Evolutionary conservation across 2,797 vertebrate genomes (phyloP), one percentile per base, ranked within the genome.

Genomic region (Hydrophis major): DNA sequence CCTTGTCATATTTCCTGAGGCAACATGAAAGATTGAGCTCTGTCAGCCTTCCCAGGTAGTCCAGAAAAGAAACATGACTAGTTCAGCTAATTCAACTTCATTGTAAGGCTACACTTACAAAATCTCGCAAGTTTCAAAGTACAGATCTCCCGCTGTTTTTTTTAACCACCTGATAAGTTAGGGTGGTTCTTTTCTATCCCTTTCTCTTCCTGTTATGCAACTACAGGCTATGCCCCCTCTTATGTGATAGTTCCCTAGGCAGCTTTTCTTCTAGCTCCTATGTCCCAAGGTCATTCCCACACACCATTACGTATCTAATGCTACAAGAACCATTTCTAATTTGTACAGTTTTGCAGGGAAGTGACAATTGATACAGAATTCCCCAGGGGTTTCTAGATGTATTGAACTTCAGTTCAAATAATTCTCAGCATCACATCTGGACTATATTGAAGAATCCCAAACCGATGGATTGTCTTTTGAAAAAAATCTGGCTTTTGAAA

Each of bases 171-270:
- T 74, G n/a, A 74, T 74, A 20, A 20, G n/a, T 37, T 74, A 74
- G 66, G 66, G 16, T 18, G 14, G 16, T 74, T 37, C 16, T 74
- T 74, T 74, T 37, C 18, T 74, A 6, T 74, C n/a, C 14, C 16
- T 74, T 74, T 37, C n/a, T 74, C n/a, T 74, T 74, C n/a, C 66
- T 74, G 6, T 74, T 32, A 74, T 74, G 14, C 66, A 69, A n/a
- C n/a, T 69, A n/a, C 14, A 69, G n/a, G n/a, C n/a, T 18, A 69
- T 0, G 0, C 14, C 2, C 6, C n/a, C 66, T 37, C 16, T 37
- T 74, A 74, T 74, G 16, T 74, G 66, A 74, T 74, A 74, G n/a
- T 74, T 74, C 16, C 66, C 16, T 20, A 74, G n/a, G 66, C 66
- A 74, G 66, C n/a, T 74, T 74, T 14, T 74, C 66, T 37, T 74